Evolutionary conservation across 2,113 vertebrate genomes (phyloP), one percentile per base, ranked within the genome.

Genomic region (Lasiurus borealis): DNA sequence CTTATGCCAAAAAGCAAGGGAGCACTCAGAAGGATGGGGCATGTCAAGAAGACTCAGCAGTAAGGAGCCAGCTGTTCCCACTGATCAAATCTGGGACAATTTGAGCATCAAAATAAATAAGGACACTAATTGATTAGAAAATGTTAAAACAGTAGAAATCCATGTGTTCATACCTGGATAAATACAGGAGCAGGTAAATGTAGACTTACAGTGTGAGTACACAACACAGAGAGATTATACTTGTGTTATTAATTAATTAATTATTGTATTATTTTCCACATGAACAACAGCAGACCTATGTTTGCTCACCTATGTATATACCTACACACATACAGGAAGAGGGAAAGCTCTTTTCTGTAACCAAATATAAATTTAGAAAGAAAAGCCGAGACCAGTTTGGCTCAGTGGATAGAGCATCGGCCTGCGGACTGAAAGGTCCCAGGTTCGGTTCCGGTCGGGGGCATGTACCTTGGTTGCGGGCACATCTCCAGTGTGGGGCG

Each of bases 1-100:
- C 16, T 46, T 54, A 48, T 29, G 59, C 46, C 69, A 34, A 0
- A 77, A 68, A 62, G 27, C 29, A 46, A 78, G 80, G 31, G 72
- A 59, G 59, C 5, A 2, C 14, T 81, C 15, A 48, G 29, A 62
- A 57, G n/a, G 25, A 25, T 5, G 29, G 12, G 31, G 71, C 13
- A 34, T 11, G 62, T 29, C 40, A 21, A 48, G 44, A 62, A 27
- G 48, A 78, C 29, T 52, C 52, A 25, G 36, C 23, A 69, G 48
- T 21, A 6, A 54, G 52, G 66, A 14, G 50, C 34, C 64, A 64
- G 29, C 0, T 59, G 8, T 62, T 29, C 31, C 19, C 36, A 21
- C 27, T 95, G 89, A 76, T 68, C 73, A 91, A 91, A 76, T 66
- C 16, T 85, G 82, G 59, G 31, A 44, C 27, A 91, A 66, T 85